A percentile compares a stretch with the other conserved stretches of the same genome.
Evolutionary conservation across 1,140 invertebrate genomes (phyloP).

Genomic region (Druon quercuslanigerum): DNA sequence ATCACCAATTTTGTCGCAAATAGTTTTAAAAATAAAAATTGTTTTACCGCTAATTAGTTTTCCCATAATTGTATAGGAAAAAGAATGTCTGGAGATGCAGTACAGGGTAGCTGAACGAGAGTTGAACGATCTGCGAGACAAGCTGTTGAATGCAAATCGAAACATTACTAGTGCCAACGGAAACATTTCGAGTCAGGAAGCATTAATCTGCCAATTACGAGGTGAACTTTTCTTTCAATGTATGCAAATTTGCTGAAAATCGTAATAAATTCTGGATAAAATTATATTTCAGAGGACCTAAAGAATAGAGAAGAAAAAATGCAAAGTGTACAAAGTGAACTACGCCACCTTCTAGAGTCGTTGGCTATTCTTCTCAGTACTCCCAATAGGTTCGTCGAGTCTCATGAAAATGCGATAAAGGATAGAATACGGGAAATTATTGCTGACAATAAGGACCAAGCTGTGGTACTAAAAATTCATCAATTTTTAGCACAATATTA

Average conservation of each 20-base stretch:
- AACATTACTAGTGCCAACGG: constrained; percentile 81
- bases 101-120: constrained; percentile 81
- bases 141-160: constrained; percentile 78
- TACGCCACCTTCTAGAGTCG: constrained; percentile 81
- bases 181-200: constrained; percentile 82
- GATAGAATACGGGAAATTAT: constrained; percentile 85
- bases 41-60: not conserved
- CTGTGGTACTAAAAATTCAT: constrained; percentile 76
- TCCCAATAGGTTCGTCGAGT: constrained; percentile 83
- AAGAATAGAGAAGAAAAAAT: constrained; percentile 81
- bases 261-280: constrained; percentile 25
- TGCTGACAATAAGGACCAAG: constrained; percentile 84
- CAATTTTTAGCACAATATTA: not conserved
- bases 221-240: constrained; percentile 70
- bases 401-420: constrained; percentile 84
- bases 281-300: constrained; percentile 79
- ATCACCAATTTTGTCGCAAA: not conserved
- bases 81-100: constrained; percentile 81
- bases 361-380: constrained; percentile 82
- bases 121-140: constrained; percentile 80
- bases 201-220: constrained; percentile 81
- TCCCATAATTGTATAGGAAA: constrained; percentile 74
- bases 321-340: constrained; percentile 80
- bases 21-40: not conserved
- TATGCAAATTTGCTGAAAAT: constrained; percentile 20